Conservation (phyloP, 2,113 vertebrate species). For the Hirundichthys speculiger region DNA sequence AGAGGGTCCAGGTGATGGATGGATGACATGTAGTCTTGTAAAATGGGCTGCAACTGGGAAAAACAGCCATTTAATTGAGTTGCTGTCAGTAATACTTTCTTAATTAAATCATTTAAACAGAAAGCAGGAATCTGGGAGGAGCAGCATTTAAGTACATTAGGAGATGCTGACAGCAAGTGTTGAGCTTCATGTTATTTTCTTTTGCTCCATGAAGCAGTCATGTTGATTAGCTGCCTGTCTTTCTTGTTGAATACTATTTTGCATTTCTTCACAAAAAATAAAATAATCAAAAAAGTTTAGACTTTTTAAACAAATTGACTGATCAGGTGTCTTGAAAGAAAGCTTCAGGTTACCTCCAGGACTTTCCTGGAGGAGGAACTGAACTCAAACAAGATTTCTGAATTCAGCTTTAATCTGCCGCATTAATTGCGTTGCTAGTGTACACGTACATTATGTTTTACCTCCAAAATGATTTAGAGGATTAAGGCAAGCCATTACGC, state of each 20-base stretch:
- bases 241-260: too few relatives aligned
- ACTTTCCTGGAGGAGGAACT: too few relatives aligned
- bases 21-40: background rate
- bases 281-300: too few relatives aligned
- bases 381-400: background rate
- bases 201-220: background rate
- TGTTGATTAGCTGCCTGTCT: background rate
- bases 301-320: too few relatives aligned
- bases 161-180: background rate
- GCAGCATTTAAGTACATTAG: too few relatives aligned
- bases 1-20: too few relatives aligned
- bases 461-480: too few relatives aligned
- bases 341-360: background rate
- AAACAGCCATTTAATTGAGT: slow-evolving; percentile 17
- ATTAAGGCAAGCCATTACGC: background rate
- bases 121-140: slow-evolving; percentile 21
- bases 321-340: too few relatives aligned
- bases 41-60: background rate
- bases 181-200: background rate
- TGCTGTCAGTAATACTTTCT: background rate
- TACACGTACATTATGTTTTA: too few relatives aligned
- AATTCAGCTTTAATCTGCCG: background rate
- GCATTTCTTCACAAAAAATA: too few relatives aligned
- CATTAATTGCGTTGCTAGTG: too few relatives aligned
- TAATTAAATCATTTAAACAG: slow-evolving; percentile 33